Base-by-base conservation (phyloP, 2,888 invertebrate species). In the Anoplius nigerrimus region DNA sequence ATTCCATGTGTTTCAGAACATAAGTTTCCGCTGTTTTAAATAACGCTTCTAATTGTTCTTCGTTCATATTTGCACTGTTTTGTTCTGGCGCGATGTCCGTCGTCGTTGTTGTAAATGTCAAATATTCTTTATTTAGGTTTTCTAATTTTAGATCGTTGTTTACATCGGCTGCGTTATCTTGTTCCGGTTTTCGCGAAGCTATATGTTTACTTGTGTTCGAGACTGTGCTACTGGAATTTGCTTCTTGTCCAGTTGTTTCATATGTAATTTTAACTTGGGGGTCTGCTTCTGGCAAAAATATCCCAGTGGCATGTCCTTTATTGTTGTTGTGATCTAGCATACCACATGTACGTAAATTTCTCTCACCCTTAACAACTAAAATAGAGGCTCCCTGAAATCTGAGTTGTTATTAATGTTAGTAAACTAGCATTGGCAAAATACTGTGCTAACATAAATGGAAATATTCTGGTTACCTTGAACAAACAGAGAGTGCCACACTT, bases 341-440 rank as follows among this genome's bases (percentile, higher is more conserved):
- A 2, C 94, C 95, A 87, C 96, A 96, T 0, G 95, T 95, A 74
- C 93, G 91, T 54, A 96, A 89, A 85, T 93, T 93, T 80, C 93
- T 93, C 56, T 94, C 94, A 8, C 95, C 96, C 88, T 94, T 93
- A 0, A 96, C 95, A 1, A 96, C 94, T 80, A 96, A 90, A 82
- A 96, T 93, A 67, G 94, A 92, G 0, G 95, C 94, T 16, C 96
- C 96, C 78, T 93, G 92, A 85, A 87, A 88, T 65, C 88, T 88
- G 62, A 58, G 18, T 11, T 18, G 54, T 52, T 21, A 16, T 59
- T 48, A 48, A 48, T 6, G 18, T 48, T 48, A 48, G 27, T 16
- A 3, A 24, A 5, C 3, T 48, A 16, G 11, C 8, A 16, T 48
- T 15, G 1, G 48, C 5, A 48, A 48, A 18, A n/a, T 2, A 16